These are phyloP conservation scores for Chondrosia reniformis DNA, from an alignment of 37 sponge, comb jelly and placozoan genomes.

Conservation along the genomic window DNA sequence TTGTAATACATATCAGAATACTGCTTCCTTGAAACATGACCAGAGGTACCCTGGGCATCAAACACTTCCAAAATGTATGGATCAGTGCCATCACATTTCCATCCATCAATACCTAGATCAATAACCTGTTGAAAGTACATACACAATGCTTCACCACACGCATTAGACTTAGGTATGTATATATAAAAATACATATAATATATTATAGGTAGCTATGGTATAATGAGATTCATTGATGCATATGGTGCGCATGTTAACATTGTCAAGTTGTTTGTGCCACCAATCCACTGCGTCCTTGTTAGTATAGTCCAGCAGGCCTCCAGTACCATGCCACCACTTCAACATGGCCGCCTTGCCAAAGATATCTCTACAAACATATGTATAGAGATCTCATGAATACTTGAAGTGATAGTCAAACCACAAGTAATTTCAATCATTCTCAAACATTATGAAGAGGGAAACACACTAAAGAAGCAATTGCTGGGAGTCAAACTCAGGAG, in stretches of 20 bases:
- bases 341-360: constrained; percentile 53
- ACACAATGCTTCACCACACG: neutral
- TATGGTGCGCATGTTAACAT: constrained; percentile 40
- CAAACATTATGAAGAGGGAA: too few species aligned
- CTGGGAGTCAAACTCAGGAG: too few species aligned
- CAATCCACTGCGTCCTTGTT: constrained; percentile 67
- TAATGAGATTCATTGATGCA: too few species aligned
- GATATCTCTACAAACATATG: constrained; percentile 38
- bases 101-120: constrained; percentile 66
- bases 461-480: neutral
- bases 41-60: constrained; percentile 41
- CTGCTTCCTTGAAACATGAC: constrained; percentile 46
- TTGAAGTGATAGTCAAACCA: too few species aligned
- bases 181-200: too few species aligned
- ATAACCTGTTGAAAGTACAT: constrained; percentile 34
- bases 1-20: constrained; percentile 78
- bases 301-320: constrained; percentile 81
- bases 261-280: constrained; percentile 82
- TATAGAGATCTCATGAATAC: neutral
- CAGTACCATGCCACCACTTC: constrained; percentile 85
- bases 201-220: too few species aligned
- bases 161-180: neutral
- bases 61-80: constrained; percentile 65
- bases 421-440: too few species aligned
- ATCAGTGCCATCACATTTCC: constrained; percentile 91